Evolutionary conservation across 2,888 invertebrate species (phyloP).

Genomic region (Agriopis aurantiaria): DNA sequence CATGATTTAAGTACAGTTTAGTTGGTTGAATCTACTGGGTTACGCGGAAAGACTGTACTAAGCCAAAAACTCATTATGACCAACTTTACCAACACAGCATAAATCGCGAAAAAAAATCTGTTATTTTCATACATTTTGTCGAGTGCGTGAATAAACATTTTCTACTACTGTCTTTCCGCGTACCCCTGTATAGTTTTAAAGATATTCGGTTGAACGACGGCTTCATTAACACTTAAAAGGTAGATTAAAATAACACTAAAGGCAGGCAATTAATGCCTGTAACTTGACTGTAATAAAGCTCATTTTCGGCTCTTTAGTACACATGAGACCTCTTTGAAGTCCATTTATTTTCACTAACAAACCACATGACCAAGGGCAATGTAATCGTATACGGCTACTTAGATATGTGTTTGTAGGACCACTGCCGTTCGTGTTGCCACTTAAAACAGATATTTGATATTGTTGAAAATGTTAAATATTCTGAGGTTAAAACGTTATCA

Average conservation of each 20-base stretch:
- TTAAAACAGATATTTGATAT: not conserved
- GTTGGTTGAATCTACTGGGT: no score
- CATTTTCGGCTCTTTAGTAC: not conserved
- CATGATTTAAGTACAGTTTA: no score
- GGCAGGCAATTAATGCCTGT: not conserved
- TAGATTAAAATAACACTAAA: not conserved
- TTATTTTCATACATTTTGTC: no score
- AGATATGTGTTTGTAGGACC: not conserved
- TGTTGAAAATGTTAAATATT: not conserved
- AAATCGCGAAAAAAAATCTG: no score
- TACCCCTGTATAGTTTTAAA: no score
- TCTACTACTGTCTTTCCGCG: no score
- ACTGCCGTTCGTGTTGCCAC: not conserved
- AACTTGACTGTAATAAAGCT: not conserved
- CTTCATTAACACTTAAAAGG: not conserved
- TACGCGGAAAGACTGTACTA: no score
- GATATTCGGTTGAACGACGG: no score
- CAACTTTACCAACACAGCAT: no score
- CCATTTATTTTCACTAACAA: slow-evolving; percentile 4
- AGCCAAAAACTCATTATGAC: no score
- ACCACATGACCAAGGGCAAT: not conserved
- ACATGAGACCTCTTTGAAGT: slow-evolving; percentile 1
- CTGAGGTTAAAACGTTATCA: no score
- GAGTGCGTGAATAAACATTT: no score
- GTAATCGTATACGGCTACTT: not conserved